Base-by-base conservation (phyloP, 2,797 vertebrate species). In the Lemur catta region DNA sequence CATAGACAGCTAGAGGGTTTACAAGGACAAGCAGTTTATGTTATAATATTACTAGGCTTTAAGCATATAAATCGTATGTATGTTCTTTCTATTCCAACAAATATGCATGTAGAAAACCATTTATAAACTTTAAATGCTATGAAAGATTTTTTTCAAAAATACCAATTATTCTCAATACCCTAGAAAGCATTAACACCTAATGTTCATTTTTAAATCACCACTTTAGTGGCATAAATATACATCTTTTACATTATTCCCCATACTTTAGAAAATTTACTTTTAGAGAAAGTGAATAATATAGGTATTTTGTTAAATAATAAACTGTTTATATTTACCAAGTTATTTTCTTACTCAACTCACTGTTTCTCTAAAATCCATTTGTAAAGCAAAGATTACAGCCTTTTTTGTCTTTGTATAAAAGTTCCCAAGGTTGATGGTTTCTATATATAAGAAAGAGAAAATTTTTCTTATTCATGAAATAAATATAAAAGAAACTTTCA, bases 291-390 rank as follows among this genome's bases (percentile, higher is more conserved):
- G 20, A 92, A 55, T 89, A 94, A 69, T 94, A 82, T 13, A 85
- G 3, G 1, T 85, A 88, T 91, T 95, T 94, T 79, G 67, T 78
- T 90, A 93, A 93, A 92, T 71, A 92, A 95, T 87, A 50, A 76
- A 50, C n/a, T 76, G 22, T 79, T 97, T 96, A 74, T 76, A 93
- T 88, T 96, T 89, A 81, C 30, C 46, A 84, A 14, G 2, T 88
- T 93, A 26, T 75, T 91, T 89, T 75, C n/a, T 71, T 84, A 71
- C 6, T 92, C 48, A 89, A 18, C 24, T 75, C 14, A 76, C n/a
- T 61, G 0, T 76, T 87, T 84, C 6, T 90, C 13, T 50, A 57
- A 82, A 75, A 86, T 88, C 26, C 57, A 80, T 35, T 74, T 93
- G 38, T 48, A 24, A 95, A 84, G 4, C 26, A 76, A 24, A 94